Evolutionary conservation across 2,888 invertebrate genomes (phyloP).

Genomic region (Dascillus cervinus): DNA sequence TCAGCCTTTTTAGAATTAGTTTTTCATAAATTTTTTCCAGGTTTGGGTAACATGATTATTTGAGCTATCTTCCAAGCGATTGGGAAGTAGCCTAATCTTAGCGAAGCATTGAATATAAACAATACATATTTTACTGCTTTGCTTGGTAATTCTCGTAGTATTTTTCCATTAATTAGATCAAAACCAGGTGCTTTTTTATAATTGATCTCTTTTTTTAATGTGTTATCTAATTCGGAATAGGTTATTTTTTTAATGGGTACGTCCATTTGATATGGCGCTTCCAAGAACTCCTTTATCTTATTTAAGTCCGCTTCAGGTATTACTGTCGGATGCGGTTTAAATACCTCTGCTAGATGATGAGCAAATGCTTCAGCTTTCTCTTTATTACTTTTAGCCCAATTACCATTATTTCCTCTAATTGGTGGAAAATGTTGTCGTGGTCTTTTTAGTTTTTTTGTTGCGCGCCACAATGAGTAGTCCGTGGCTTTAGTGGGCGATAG

Average conservation of each 20-base stretch:
- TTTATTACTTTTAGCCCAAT: slow-evolving; percentile 14
- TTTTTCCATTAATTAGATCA: too few relatives aligned
- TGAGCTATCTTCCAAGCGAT: too few relatives aligned
- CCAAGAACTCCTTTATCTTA: slow-evolving; percentile 1
- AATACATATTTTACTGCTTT: too few relatives aligned
- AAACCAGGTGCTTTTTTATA: too few relatives aligned
- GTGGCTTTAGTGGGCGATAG: slow-evolving; percentile 5
- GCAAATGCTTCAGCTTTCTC: slow-evolving; percentile 20
- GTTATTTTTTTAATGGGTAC: slow-evolving; percentile 1
- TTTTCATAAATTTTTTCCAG: too few relatives aligned
- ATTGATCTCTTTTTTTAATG: too few relatives aligned
- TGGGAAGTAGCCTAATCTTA: too few relatives aligned
- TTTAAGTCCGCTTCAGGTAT: slow-evolving; percentile 2
- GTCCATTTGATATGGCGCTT: slow-evolving; percentile 3
- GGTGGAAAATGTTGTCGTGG: slow-evolving; percentile 11
- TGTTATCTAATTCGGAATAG: slow-evolving; percentile 2
- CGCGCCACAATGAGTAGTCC: slow-evolving; percentile 21
- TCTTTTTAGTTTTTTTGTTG: slow-evolving; percentile 15
- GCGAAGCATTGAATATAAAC: too few relatives aligned
- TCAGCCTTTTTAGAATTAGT: too few relatives aligned
- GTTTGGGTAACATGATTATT: too few relatives aligned
- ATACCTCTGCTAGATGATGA: slow-evolving; percentile 13
- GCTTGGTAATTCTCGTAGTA: too few relatives aligned
- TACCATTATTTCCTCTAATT: slow-evolving; percentile 10
- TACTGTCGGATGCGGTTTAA: slow-evolving; percentile 12